Percentiles rank a stretch among this genome's conserved stretches.
phyloP scores from a whole-genome alignment of 2,113 vertebrate genomes.

The Ceyx cyanopectus region DNA sequence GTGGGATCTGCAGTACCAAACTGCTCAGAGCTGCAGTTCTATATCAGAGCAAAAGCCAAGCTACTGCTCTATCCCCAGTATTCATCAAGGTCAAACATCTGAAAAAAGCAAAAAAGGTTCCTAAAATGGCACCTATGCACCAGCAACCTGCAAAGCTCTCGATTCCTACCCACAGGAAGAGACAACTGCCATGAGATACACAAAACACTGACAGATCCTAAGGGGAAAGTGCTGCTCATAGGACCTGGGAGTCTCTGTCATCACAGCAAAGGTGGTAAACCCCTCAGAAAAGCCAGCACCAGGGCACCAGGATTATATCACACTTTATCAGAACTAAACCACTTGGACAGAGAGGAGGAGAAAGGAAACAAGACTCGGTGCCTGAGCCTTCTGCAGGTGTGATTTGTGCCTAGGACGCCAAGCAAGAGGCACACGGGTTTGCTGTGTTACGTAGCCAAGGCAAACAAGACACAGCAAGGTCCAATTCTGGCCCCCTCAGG shows the following conservation, averaged over 20 bases:
- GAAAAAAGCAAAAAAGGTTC: neutral
- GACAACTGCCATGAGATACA: neutral
- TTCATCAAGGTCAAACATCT: neutral
- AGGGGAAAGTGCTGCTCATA: neutral
- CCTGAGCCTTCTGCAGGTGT: constrained; percentile 49
- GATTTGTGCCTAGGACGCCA: constrained; percentile 35
- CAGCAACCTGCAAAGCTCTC: neutral
- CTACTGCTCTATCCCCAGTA: neutral
- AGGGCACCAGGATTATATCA: neutral
- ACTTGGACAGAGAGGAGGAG: neutral
- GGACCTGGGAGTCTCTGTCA: neutral
- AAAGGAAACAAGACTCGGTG: neutral
- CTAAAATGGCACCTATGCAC: neutral
- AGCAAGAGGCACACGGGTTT: neutral
- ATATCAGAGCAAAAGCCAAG: accelerated
- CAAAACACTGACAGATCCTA: neutral
- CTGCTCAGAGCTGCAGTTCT: neutral
- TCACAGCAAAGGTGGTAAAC: accelerated
- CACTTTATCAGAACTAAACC: neutral
- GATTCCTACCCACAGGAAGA: accelerated
- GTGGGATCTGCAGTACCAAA: neutral
- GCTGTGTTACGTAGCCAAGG: constrained; percentile 51
- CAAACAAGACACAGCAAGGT: constrained; percentile 58
- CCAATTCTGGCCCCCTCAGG: constrained; percentile 37
- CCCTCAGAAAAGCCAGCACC: neutral